phyloP scores from a whole-genome alignment of 2,797 vertebrate genomes.

The Artibeus lituratus region DNA sequence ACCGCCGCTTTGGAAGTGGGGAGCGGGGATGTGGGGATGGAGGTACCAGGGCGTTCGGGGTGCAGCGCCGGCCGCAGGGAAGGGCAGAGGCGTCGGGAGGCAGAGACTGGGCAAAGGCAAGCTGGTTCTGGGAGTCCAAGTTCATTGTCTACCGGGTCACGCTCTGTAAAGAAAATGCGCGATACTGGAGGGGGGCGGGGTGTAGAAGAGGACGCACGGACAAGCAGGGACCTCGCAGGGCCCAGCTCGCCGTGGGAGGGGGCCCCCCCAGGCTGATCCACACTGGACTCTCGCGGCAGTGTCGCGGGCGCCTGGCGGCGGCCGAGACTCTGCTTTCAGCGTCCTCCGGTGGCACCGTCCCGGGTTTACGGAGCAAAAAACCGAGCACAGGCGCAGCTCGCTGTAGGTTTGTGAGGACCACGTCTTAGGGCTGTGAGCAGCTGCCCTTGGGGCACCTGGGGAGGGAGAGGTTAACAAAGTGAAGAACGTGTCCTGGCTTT shows the following conservation, averaged over 20 bases:
- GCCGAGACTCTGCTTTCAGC: neutral
- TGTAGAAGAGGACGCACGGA: neutral
- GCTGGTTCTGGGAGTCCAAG: neutral
- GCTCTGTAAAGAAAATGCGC: neutral
- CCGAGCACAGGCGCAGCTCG: neutral
- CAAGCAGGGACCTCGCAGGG: neutral
- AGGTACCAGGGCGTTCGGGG: neutral
- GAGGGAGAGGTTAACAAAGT: neutral
- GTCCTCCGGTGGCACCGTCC: neutral
- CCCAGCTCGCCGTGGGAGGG: accelerated
- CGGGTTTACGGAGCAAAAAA: neutral
- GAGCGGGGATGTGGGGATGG: neutral
- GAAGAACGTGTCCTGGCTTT: neutral
- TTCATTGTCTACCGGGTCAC: neutral
- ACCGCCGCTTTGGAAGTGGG: neutral
- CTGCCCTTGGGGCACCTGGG: neutral
- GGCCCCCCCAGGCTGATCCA: neutral
- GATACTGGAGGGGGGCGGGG: neutral
- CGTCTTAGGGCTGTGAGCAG: neutral
- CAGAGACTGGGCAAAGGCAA: neutral
- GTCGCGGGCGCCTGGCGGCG: neutral
- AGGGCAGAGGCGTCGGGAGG: neutral
- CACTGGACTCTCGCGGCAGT: neutral
- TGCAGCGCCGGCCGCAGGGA: neutral
- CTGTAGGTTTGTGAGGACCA: neutral